phyloP scores from a whole-genome alignment of 2,888 invertebrate genomes.

The Rhagonycha lutea region DNA sequence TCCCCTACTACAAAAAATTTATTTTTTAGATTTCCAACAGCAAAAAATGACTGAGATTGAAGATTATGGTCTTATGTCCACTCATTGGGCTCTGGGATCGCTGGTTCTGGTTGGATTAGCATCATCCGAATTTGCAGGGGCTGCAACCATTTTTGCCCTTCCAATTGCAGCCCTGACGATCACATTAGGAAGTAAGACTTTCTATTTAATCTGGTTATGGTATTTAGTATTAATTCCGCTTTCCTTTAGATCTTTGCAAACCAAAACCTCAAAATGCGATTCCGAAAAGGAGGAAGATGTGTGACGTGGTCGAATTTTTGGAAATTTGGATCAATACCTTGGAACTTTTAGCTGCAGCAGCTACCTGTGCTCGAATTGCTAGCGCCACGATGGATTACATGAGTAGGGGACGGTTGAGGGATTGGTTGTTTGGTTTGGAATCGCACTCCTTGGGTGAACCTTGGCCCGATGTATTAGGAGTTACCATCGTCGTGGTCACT shows the following conservation, averaged over 20 bases:
- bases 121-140: conserved; percentile 63
- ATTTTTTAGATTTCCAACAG: not conserved
- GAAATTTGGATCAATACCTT: conserved; percentile 65
- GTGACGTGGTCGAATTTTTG: conserved; percentile 62
- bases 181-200: conserved; percentile 57
- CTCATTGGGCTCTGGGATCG: conserved; percentile 64
- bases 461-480: conserved; percentile 67
- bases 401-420: conserved; percentile 62
- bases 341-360: conserved; percentile 63
- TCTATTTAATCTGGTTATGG: not conserved
- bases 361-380: conserved; percentile 64
- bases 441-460: conserved; percentile 64
- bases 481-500: conserved; percentile 64
- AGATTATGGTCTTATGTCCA: conserved; percentile 50
- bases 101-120: conserved; percentile 63
- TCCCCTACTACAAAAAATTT: no score
- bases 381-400: conserved; percentile 68
- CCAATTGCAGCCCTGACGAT: conserved; percentile 59
- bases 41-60: conserved; percentile 29
- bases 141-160: conserved; percentile 62
- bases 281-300: conserved; percentile 57
- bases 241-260: conserved; percentile 42
- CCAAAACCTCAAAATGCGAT: conserved; percentile 29
- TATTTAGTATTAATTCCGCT: not conserved
- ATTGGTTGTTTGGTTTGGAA: conserved; percentile 64